Conservation (phyloP, 2,113 vertebrate genomes). For the Trachemys scripta region DNA sequence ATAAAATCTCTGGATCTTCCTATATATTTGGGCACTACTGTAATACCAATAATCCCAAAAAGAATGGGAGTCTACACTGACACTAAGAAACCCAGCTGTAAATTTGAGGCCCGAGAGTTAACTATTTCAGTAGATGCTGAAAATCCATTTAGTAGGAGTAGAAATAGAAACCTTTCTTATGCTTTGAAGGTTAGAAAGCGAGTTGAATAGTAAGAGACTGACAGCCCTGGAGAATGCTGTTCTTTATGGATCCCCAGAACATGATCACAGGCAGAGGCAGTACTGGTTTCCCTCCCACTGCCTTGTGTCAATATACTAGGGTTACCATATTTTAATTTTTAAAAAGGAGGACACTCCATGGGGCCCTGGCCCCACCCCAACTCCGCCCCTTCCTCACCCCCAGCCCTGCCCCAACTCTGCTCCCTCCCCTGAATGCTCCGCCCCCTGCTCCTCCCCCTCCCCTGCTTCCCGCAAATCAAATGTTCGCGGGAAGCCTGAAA, state of each 20-base stretch:
- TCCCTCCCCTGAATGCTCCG: too few relatives aligned
- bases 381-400: too few relatives aligned
- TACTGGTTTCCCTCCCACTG: not conserved
- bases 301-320: not conserved
- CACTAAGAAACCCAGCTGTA: not conserved
- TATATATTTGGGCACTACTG: not conserved
- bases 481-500: too few relatives aligned
- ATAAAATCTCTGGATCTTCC: not conserved
- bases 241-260: accelerated
- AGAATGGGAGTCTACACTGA: not conserved
- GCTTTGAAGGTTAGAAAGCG: not conserved
- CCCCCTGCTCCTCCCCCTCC: too few relatives aligned
- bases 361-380: too few relatives aligned
- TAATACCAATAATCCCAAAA: not conserved
- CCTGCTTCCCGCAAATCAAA: too few relatives aligned
- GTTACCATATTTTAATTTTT: too few relatives aligned
- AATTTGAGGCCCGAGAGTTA: not conserved
- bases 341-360: too few relatives aligned
- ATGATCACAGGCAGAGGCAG: not conserved
- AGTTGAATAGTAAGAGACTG: not conserved
- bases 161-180: not conserved
- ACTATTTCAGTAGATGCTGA: not conserved
- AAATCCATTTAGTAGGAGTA: not conserved
- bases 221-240: not conserved
- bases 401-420: too few relatives aligned